Evolutionary conservation across 2,797 vertebrate species (phyloP), one percentile per base, ranked within the genome.

Genomic region (Intellagama lesueurii): DNA sequence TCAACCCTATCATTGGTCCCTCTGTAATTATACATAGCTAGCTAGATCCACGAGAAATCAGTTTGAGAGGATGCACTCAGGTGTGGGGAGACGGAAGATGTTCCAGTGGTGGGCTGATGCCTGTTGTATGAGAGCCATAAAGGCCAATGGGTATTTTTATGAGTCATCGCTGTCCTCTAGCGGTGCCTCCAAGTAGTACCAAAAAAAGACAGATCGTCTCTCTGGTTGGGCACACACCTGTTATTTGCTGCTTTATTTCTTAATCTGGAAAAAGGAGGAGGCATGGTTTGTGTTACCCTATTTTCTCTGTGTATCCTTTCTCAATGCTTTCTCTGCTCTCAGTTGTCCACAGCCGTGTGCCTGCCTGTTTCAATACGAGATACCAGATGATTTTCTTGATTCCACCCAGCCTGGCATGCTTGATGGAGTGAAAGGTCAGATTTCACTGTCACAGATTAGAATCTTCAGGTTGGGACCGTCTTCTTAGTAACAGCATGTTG

Each of bases 161-260:
- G 19, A 86, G 32, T 11, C 47, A 26, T 83, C 60, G 1, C 84
- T 70, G 85, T 28, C 89, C 85, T 86, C 89, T 90, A 82, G 64
- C 56, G 89, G 84, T 12, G 86, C 56, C 28, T 26, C 4, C 4
- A 16, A 16, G 44, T 77, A 87, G 4, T 78, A 77, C 44, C 35
- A 68, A 68, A 8, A 17, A n/a, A 77, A 16, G 22, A 88, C 68
- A 56, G 40, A 32, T 35, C 1, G 7, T 26, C 52, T 49, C 11
- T 49, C 47, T 72, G n/a, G 30, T 3, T 72, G 47, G 24, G 24
- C 24, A 30, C 24, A 60, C 24, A 52, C 12, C 76, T 40, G 66
- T 40, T 77, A n/a, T 56, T 40, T 40, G 40, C 40, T 66, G 14
- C 16, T 11, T 60, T 28, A 24, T 44, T 44, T 40, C 47, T 72